Conservation (phyloP, 2,113 vertebrate genomes). For the Thamnaconus septentrionalis region DNA sequence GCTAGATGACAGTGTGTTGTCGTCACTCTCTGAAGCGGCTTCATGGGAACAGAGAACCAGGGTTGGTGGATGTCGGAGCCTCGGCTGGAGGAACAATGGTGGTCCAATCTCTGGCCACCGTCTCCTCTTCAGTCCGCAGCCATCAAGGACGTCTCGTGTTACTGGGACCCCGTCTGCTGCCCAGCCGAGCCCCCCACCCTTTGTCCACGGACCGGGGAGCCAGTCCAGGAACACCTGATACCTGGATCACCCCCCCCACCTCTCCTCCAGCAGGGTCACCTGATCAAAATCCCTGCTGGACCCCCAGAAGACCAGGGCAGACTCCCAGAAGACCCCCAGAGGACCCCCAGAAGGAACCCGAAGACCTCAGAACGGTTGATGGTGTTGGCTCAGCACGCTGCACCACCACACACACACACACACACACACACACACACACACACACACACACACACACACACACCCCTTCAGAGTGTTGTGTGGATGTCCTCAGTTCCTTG, state of each 20-base stretch:
- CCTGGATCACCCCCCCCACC: constrained; percentile 40
- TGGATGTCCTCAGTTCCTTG: constrained; percentile 35
- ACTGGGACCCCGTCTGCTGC: constrained; percentile 52
- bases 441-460: no score
- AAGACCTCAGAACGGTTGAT: no score
- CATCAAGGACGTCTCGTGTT: constrained; percentile 69
- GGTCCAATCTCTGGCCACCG: constrained; percentile 39
- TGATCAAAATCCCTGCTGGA: constrained; percentile 38
- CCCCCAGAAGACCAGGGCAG: not conserved
- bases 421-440: no score
- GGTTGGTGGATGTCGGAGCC: constrained; percentile 58
- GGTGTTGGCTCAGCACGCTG: constrained; percentile 4
- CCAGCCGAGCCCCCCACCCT: constrained; percentile 43
- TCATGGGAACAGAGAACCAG: constrained; percentile 23
- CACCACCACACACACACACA: no score
- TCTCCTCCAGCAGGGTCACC: not conserved
- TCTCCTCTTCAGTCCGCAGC: constrained; percentile 59
- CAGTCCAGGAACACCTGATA: constrained; percentile 69
- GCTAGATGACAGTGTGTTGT: not conserved
- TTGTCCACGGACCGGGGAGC: constrained; percentile 45
- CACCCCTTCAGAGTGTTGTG: constrained; percentile 27
- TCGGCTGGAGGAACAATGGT: no score
- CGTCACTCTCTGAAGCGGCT: not conserved
- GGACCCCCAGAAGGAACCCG: no score
- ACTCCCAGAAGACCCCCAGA: constrained; percentile 43